phyloP scores from a whole-genome alignment of 92 coral and sea anemone genomes.

The Parazoanthus darwini region DNA sequence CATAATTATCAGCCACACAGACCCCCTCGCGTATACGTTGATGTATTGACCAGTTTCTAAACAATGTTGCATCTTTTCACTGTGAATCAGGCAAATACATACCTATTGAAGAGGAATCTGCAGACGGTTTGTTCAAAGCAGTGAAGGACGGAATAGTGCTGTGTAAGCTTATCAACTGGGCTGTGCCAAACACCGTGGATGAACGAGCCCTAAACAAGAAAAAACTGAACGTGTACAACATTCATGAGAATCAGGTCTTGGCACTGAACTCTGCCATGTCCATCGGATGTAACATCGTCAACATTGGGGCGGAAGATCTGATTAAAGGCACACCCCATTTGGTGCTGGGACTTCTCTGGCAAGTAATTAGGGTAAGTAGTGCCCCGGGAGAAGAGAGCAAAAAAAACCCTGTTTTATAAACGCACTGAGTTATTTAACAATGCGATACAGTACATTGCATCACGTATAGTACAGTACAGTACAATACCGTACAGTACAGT shows the following conservation, averaged over 20 bases:
- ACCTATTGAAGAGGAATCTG: conserved; percentile 75
- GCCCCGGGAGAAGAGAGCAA: neutral
- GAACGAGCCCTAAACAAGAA: conserved; percentile 93
- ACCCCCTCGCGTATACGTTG: too few relatives aligned
- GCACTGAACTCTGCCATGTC: conserved; percentile 95
- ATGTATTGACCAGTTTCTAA: neutral
- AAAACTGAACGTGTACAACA: conserved; percentile 88
- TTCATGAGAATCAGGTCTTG: conserved; percentile 92
- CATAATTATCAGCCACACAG: too few relatives aligned
- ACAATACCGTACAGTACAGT: neutral
- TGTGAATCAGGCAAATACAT: conserved; percentile 57
- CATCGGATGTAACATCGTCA: conserved; percentile 97
- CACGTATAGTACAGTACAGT: neutral
- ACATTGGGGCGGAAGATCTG: conserved; percentile 94
- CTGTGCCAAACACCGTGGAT: conserved; percentile 87
- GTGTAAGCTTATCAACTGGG: conserved; percentile 96
- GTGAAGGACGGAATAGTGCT: conserved; percentile 87
- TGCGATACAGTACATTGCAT: neutral
- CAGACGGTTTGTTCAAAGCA: conserved; percentile 84
- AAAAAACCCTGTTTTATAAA: too few relatives aligned
- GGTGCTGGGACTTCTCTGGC: conserved; percentile 95
- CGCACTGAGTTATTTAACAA: neutral
- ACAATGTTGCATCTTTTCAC: neutral
- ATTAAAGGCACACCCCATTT: conserved; percentile 92
- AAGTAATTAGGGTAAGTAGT: conserved; percentile 88